Conservation (phyloP, 2,797 vertebrate species). For the Lacerta agilis region DNA sequence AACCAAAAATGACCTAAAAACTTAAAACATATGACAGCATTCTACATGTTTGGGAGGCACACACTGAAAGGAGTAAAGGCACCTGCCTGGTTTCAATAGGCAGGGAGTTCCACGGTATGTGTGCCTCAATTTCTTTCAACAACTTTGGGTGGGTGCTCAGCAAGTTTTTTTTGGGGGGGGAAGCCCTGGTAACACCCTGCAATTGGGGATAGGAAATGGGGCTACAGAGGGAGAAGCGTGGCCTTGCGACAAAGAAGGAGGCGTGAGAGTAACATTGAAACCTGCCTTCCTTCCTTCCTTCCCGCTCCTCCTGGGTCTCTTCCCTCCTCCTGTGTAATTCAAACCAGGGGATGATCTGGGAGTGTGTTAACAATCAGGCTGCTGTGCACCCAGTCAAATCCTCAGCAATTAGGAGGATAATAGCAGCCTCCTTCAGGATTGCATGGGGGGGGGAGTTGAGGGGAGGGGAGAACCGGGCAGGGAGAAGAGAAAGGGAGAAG, state of each 20-base stretch:
- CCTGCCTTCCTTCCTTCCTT: slow-evolving; percentile 14
- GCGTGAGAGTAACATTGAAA: background rate
- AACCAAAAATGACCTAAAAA: too few relatives aligned
- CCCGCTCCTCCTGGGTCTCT: slow-evolving; percentile 64
- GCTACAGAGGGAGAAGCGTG: background rate
- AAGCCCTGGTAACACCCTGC: background rate
- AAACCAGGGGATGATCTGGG: slow-evolving; percentile 72
- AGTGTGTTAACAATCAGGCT: slow-evolving; percentile 78
- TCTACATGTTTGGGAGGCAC: too few relatives aligned
- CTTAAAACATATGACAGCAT: too few relatives aligned
- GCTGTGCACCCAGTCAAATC: slow-evolving; percentile 68
- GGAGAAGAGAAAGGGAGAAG: slow-evolving; percentile 22
- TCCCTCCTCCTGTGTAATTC: slow-evolving; percentile 68
- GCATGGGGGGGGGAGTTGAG: slow-evolving; percentile 56
- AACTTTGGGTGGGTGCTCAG: too few relatives aligned
- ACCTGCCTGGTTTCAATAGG: too few relatives aligned
- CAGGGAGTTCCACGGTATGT: too few relatives aligned
- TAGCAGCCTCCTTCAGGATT: slow-evolving; percentile 69
- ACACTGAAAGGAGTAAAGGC: too few relatives aligned
- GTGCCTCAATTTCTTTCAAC: too few relatives aligned
- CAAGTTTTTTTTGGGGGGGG: too few relatives aligned
- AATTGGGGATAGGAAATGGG: background rate
- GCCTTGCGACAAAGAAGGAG: background rate
- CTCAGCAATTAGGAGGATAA: slow-evolving; percentile 75
- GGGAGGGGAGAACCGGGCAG: slow-evolving; percentile 45